Percentiles rank a stretch among this genome's conserved stretches.
These are phyloP conservation scores for Neogobius melanostomus DNA, from an alignment of 2,113 vertebrate species.

Conservation along the genomic window DNA sequence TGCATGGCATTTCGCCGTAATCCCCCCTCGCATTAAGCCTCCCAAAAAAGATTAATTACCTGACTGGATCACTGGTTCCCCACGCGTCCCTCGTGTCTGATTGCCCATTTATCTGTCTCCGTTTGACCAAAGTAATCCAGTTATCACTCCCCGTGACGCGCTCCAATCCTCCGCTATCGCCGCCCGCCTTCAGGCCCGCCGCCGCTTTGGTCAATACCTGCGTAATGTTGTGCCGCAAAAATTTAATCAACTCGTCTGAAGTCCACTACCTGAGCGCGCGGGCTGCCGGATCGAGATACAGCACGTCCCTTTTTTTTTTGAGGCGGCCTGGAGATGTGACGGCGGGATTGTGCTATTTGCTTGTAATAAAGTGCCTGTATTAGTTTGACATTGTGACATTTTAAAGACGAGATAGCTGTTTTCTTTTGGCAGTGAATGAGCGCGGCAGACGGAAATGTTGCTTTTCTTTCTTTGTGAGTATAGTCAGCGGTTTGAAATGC, in stretches of 20 bases:
- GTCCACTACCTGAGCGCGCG: conserved; percentile 29
- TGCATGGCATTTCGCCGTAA: neutral
- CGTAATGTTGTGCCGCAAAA: conserved; percentile 10
- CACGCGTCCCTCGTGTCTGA: neutral
- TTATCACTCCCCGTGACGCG: neutral
- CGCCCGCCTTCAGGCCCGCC: neutral
- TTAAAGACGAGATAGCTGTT: conserved; percentile 42
- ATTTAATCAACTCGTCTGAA: conserved; percentile 9
- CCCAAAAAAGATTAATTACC: neutral
- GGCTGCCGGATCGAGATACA: conserved; percentile 44
- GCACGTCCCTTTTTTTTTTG: conserved; percentile 24
- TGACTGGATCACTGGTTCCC: neutral
- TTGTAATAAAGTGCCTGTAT: conserved; percentile 54
- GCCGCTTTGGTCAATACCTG: neutral
- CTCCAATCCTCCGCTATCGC: neutral
- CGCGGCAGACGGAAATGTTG: conserved; percentile 15
- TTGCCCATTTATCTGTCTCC: conserved; percentile 4
- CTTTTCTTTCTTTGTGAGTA: conserved; percentile 3
- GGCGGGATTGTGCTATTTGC: conserved; percentile 44
- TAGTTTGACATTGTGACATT: conserved; percentile 44
- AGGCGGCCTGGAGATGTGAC: conserved; percentile 44
- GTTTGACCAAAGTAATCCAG: conserved; percentile 1
- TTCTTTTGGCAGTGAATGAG: conserved; percentile 14
- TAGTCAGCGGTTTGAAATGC: conserved; percentile 7
- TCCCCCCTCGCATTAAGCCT: neutral